These are phyloP conservation scores for Prietella phreatophila DNA, from an alignment of 2,113 vertebrate species.

Conservation along the genomic window DNA sequence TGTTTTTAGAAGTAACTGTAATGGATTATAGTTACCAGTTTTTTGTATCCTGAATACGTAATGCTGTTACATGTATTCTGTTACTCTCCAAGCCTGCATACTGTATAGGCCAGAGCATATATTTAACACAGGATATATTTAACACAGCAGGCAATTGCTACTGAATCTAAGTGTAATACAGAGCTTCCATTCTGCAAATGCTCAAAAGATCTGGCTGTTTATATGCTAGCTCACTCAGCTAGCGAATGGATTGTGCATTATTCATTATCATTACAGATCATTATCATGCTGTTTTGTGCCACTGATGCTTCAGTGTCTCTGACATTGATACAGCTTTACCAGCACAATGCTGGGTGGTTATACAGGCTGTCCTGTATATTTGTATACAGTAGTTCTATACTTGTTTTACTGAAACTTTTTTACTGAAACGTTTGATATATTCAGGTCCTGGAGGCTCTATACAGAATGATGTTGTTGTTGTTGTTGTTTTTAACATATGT, in stretches of 20 bases:
- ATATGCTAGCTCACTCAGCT: not conserved
- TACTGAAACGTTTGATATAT: not conserved
- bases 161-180: not conserved
- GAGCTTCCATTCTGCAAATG: not conserved
- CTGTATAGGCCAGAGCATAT: not conserved
- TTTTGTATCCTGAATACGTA: no score
- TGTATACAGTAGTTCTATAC: not conserved
- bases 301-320: not conserved
- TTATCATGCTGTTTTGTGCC: not conserved
- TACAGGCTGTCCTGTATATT: not conserved
- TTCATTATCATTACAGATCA: not conserved
- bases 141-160: not conserved
- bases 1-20: no score
- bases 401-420: not conserved
- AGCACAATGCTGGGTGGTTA: not conserved
- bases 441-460: not conserved
- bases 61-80: no score
- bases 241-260: not conserved
- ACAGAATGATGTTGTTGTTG: not conserved
- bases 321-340: not conserved
- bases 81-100: no score
- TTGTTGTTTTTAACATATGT: not conserved
- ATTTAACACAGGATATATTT: not conserved
- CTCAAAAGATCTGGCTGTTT: not conserved
- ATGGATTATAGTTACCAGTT: no score